Percentiles rank a stretch among this genome's conserved stretches.
Evolutionary conservation across 2,113 vertebrate species (phyloP).

Genomic region (Callithrix jacchus): DNA sequence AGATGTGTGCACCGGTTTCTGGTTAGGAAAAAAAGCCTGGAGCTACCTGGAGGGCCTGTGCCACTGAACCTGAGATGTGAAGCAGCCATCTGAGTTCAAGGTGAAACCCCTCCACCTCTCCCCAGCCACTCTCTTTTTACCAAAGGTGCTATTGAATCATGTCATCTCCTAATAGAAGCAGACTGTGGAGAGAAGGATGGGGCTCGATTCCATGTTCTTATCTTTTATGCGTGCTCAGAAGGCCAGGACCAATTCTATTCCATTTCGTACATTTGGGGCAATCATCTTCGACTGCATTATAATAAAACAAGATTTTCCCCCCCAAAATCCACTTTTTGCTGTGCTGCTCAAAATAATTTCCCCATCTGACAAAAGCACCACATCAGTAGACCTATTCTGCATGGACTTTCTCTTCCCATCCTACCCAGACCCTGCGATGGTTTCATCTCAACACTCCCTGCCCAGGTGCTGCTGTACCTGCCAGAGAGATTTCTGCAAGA

Average conservation of each 20-base stretch:
- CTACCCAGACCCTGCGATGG: neutral
- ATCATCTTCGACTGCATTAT: constrained; percentile 28
- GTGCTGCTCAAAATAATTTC: constrained; percentile 47
- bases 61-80: neutral
- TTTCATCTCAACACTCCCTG: neutral
- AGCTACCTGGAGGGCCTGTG: neutral
- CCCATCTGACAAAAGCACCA: neutral
- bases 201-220: constrained; percentile 2
- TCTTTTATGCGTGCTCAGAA: constrained; percentile 31
- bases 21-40: neutral
- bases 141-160: neutral
- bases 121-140: neutral
- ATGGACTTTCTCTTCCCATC: neutral
- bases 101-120: neutral
- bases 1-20: neutral
- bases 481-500: neutral
- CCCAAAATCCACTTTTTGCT: neutral
- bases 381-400: neutral
- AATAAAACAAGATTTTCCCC: constrained; percentile 20
- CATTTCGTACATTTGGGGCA: neutral
- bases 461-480: neutral
- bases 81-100: neutral
- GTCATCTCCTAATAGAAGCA: neutral
- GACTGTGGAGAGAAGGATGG: neutral
- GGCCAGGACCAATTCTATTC: constrained; percentile 2